phyloP scores from a whole-genome alignment of 2,797 vertebrate genomes.

The Mormyrops attenuatus region DNA sequence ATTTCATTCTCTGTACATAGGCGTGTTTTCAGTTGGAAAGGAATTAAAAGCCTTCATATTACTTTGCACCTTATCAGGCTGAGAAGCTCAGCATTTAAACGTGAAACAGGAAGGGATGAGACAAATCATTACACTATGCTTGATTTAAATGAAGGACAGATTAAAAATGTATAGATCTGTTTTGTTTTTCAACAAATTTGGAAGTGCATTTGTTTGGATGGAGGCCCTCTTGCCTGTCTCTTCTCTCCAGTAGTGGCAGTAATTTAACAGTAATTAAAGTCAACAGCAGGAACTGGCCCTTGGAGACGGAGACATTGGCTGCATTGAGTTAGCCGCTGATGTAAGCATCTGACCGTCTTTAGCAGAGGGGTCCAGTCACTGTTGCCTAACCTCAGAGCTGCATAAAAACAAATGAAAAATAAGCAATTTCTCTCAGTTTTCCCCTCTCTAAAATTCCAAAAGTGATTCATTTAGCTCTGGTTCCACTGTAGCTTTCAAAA shows the following conservation, averaged over 20 bases:
- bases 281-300: not conserved
- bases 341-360: not conserved
- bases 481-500: not conserved
- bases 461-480: not conserved
- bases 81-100: not conserved
- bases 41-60: not conserved
- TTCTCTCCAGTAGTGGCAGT: not conserved
- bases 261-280: not conserved
- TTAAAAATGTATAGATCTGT: not conserved
- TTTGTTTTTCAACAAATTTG: not conserved
- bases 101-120: not conserved
- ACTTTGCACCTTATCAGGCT: not conserved
- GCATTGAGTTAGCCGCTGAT: not conserved
- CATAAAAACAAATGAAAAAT: not conserved
- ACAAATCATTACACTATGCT: not conserved
- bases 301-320: not conserved
- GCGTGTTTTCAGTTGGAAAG: not conserved
- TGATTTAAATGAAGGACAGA: not conserved
- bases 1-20: not conserved
- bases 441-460: not conserved
- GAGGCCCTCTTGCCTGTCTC: not conserved
- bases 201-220: not conserved
- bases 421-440: not conserved
- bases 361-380: not conserved
- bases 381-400: not conserved